phyloP scores from a whole-genome alignment of 2,797 vertebrate genomes.

The Myotis myotis region DNA sequence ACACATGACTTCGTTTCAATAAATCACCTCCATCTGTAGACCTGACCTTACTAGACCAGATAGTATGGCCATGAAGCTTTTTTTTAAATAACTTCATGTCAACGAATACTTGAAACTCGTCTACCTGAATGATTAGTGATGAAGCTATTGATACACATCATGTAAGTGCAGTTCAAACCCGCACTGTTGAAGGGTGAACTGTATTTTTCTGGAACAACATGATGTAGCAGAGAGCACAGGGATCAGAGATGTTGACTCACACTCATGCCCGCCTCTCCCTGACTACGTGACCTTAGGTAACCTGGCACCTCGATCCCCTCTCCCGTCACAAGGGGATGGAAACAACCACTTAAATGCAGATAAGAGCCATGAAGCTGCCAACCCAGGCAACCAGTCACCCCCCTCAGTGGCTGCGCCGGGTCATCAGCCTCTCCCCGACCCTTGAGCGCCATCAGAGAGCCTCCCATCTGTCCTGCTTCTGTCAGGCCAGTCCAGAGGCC shows the following conservation, averaged over 20 bases:
- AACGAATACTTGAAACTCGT: slow-evolving; percentile 1
- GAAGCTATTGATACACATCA: background rate
- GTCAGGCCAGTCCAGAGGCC: slow-evolving; percentile 5
- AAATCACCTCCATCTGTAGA: background rate
- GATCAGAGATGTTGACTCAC: background rate
- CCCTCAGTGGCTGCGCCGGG: too few species aligned
- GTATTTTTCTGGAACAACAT: background rate
- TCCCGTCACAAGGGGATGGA: background rate
- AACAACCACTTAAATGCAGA: background rate
- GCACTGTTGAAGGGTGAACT: background rate
- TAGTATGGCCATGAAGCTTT: background rate
- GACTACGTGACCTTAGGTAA: background rate
- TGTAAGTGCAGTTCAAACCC: background rate
- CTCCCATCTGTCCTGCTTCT: background rate
- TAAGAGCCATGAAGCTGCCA: background rate
- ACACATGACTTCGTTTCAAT: background rate
- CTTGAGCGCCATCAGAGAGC: background rate
- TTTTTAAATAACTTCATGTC: background rate
- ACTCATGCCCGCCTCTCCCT: background rate
- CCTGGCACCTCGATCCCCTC: background rate
- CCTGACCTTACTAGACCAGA: background rate
- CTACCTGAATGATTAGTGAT: background rate
- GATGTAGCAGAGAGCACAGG: background rate
- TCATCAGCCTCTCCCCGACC: too few species aligned
- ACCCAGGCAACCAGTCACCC: background rate